Evolutionary conservation across 2,888 invertebrate species (phyloP), one percentile per base, ranked within the genome.

Genomic region (Kryphioiulus occultus): DNA sequence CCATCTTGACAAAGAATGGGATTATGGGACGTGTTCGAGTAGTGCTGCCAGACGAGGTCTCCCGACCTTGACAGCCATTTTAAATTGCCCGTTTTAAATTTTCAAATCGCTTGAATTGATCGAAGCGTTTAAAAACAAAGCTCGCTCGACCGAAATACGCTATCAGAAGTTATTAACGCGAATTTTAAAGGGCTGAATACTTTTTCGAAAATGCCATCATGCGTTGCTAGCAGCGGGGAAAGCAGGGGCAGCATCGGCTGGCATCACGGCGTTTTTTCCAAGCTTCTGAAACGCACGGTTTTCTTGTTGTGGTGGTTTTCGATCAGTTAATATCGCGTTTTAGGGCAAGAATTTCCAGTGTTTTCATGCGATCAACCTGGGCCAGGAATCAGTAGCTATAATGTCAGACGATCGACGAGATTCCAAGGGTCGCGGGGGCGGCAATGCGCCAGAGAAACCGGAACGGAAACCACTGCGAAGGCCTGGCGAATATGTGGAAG

Each of bases 321-420:
- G 47, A 47, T 47, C 47, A 15, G 47, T 47, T n/a, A 30, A 22
- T 32, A 39, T 35, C 12, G 12, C 87, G 35, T 35, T 83, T 30
- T 47, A 17, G 47, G 3, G 17, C 12, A 47, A 47, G 47, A 17
- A 47, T 47, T 47, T 12, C 10, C 39, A 68, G 26, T 87, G 15
- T 82, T 32, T 32, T 82, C 82, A 32, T 82, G 82, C 82, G 32
- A 82, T 32, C 32, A 82, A 82, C 4, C n/a, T 3, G 19, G 15
- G 47, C 19, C 17, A 47, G 19, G 19, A 15, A 47, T 47, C 47
- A 47, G 47, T 47, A 47, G 47, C 12, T 47, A 47, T 47, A 86
- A 86, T 86, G 86, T 86, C 86, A n/a, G 86, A 86, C 86, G 86
- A 86, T 53, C 59, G 35, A 53, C 53, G 59, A 17, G 53, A 53